Percentiles rank a stretch among this genome's conserved stretches.
Evolutionary conservation across 2,113 vertebrate species (phyloP).

Genomic region (Hemiprocne comata): DNA sequence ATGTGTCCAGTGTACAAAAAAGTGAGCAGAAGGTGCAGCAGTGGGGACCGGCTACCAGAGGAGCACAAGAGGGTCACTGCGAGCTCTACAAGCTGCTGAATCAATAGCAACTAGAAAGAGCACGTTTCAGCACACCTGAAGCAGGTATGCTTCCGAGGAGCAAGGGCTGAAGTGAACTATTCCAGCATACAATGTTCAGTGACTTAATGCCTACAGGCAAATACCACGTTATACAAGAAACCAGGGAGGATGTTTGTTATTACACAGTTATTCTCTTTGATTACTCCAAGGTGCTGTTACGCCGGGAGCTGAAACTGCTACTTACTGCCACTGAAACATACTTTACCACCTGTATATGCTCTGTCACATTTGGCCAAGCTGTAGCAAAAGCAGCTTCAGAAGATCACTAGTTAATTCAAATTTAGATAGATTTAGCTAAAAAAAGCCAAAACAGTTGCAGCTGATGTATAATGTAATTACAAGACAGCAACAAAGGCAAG

Average conservation of each 20-base stretch:
- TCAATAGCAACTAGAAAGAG: not conserved
- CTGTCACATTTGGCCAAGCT: not conserved
- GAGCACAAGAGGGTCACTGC: rapidly evolving
- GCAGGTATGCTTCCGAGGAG: not conserved
- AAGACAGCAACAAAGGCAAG: not conserved
- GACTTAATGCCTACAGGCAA: conserved; percentile 12
- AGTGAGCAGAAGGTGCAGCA: not conserved
- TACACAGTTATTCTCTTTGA: not conserved
- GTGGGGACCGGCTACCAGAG: not conserved
- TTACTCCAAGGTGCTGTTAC: not conserved
- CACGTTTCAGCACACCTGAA: not conserved
- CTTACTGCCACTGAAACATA: not conserved
- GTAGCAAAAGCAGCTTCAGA: not conserved
- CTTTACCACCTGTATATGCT: not conserved
- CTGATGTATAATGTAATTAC: not conserved
- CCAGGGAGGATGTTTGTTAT: not conserved
- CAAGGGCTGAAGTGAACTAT: not conserved
- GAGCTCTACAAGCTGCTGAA: not conserved
- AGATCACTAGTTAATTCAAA: not conserved
- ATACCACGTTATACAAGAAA: not conserved
- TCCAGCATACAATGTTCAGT: not conserved
- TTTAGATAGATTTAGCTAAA: not conserved
- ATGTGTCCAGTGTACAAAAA: not conserved
- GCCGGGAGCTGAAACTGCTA: not conserved
- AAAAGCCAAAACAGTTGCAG: not conserved